Base-by-base conservation (phyloP, 1,140 invertebrate genomes). In the Eurosta solidaginis region DNA sequence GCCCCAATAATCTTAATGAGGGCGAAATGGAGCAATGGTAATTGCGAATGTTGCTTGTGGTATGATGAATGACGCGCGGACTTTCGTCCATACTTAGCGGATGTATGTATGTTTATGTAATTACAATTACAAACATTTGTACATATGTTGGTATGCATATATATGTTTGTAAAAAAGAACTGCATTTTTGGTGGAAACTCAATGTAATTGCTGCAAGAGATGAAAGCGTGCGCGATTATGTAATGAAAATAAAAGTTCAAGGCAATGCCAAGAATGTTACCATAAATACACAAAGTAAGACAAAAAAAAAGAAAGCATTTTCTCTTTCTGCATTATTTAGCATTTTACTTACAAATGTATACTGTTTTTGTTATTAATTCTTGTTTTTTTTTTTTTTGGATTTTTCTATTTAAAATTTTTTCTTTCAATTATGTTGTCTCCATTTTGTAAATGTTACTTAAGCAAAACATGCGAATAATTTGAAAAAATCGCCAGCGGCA, bases 381-480 rank as follows among this genome's bases (percentile, higher is more conserved):
- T 29, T 54, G 25, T 59, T 59, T 12, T 17, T 63, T n/a, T 33
- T 6, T 14, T n/a, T 63, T 33, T 63, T 63, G 20, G n/a, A 17
- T 20, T 10, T 36, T 25, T n/a, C 27, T 17, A 20, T 25, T 74
- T 29, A 73, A 45, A 74, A 40, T n/a, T 75, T 75, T 75, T 73
- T 73, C 33, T 9, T 7, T 36, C 25, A 47, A 47, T 9, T 47
- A 10, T 9, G n/a, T 47, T 47, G 9, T 47, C n/a, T 3, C 29
- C 45, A 47, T 76, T 54, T 10, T 36, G 7, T 12, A 49, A 76
- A 49, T 40, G 75, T 74, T 74, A 74, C 76, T 49, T 75, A 36
- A 40, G 47, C 20, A 76, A 76, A 76, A 79, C 73, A 82, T 80
- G 80, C 84, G 82, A 83, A 83, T 85, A 85, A 83, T 85, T 85